Evolutionary conservation across 2,888 invertebrate genomes (phyloP).

Genomic region (Ceriagrion tenellum): DNA sequence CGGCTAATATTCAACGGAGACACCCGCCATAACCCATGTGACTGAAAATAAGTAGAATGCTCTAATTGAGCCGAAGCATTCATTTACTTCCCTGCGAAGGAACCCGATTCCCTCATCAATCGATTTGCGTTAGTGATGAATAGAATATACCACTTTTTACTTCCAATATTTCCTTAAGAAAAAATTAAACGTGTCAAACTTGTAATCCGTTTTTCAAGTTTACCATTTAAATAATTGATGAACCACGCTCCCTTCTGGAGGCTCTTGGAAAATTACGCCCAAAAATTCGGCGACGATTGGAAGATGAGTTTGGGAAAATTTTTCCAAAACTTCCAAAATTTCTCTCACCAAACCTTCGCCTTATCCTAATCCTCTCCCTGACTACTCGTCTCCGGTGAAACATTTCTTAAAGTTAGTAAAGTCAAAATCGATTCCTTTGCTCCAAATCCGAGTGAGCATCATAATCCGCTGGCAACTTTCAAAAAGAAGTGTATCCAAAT

Average conservation of each 20-base stretch:
- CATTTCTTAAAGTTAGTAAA: no score
- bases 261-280: background rate
- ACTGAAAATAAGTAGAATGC: no score
- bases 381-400: no score
- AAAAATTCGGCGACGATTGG: background rate
- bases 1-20: no score
- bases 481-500: no score
- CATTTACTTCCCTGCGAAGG: background rate
- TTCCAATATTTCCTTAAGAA: background rate
- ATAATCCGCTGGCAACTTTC: no score
- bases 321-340: background rate
- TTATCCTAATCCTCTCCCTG: no score
- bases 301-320: background rate
- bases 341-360: no score
- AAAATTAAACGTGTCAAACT: background rate
- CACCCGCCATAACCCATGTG: no score
- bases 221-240: slow-evolving; percentile 55
- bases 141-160: background rate
- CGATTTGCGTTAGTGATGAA: background rate
- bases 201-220: slow-evolving; percentile 46
- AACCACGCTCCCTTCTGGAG: background rate
- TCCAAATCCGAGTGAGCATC: no score
- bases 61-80: no score
- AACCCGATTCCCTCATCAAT: background rate
- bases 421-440: no score